Evolutionary conservation across 2,888 invertebrate species (phyloP).

Genomic region (Cataglyphis albicans): DNA sequence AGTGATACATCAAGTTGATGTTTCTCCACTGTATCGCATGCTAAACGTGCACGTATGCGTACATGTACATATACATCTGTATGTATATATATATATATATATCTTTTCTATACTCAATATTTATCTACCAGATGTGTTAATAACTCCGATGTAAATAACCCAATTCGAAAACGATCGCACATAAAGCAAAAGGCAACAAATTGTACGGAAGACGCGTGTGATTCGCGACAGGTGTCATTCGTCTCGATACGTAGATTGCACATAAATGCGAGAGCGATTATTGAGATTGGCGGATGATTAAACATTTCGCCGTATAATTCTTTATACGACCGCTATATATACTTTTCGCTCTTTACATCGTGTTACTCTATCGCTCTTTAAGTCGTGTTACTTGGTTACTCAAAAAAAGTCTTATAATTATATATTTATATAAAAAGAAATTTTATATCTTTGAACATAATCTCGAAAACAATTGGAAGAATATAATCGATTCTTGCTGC

Average conservation of each 20-base stretch:
- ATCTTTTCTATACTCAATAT: slow-evolving; percentile 30
- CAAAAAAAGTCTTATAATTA: too few relatives aligned
- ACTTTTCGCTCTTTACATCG: too few relatives aligned
- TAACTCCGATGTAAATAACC: slow-evolving; percentile 21
- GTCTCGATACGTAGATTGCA: neutral
- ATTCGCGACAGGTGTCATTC: neutral
- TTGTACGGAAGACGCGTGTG: neutral
- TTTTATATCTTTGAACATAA: neutral
- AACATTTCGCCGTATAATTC: neutral
- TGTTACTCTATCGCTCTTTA: too few relatives aligned
- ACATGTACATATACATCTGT: neutral
- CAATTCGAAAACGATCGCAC: slow-evolving; percentile 19
- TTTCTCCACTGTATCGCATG: neutral
- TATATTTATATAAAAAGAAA: too few relatives aligned
- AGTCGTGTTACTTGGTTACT: too few relatives aligned
- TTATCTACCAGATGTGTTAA: slow-evolving; percentile 26
- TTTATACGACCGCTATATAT: neutral
- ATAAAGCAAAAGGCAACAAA: slow-evolving; percentile 16
- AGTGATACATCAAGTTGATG: neutral
- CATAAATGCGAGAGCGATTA: neutral
- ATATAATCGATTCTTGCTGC: neutral
- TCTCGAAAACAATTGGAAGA: neutral
- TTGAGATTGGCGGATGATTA: neutral
- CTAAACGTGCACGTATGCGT: neutral
- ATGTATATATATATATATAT: too few relatives aligned